A percentile compares a stretch with the other conserved stretches of the same genome.
phyloP scores from a whole-genome alignment of 2,113 vertebrate species.

The Brevimyrus niger region DNA sequence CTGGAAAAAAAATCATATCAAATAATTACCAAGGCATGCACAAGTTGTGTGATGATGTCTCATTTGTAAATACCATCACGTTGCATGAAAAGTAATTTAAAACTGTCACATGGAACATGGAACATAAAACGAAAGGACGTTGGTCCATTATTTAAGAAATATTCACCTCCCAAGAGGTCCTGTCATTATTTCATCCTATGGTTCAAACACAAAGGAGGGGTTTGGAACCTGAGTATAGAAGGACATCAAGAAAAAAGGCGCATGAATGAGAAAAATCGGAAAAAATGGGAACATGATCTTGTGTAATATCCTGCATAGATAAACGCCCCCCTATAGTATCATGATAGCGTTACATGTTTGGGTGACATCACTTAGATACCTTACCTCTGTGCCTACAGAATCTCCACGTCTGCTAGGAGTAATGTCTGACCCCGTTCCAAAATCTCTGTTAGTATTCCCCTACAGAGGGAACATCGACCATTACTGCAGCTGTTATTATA shows the following conservation, averaged over 20 bases:
- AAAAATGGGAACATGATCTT: not conserved
- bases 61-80: not conserved
- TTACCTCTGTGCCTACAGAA: constrained; percentile 48
- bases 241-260: not conserved
- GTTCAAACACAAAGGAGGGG: constrained; percentile 59
- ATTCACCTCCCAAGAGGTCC: constrained; percentile 1
- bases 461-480: not conserved
- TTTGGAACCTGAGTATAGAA: constrained; percentile 41
- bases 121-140: not conserved
- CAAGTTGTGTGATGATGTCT: not conserved
- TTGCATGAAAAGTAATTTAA: not conserved
- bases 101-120: not conserved
- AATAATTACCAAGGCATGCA: not conserved
- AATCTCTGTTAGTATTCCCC: not conserved
- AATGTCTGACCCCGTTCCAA: constrained; percentile 38
- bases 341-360: not conserved
- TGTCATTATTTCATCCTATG: constrained; percentile 32
- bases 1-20: not conserved
- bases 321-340: not conserved
- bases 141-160: not conserved
- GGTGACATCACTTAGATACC: not conserved
- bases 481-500: not conserved
- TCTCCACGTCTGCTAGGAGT: constrained; percentile 57
- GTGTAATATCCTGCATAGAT: not conserved
- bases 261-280: not conserved